These are phyloP conservation scores for Cinclus cinclus DNA, from an alignment of 2,113 vertebrate species.

Conservation along the genomic window DNA sequence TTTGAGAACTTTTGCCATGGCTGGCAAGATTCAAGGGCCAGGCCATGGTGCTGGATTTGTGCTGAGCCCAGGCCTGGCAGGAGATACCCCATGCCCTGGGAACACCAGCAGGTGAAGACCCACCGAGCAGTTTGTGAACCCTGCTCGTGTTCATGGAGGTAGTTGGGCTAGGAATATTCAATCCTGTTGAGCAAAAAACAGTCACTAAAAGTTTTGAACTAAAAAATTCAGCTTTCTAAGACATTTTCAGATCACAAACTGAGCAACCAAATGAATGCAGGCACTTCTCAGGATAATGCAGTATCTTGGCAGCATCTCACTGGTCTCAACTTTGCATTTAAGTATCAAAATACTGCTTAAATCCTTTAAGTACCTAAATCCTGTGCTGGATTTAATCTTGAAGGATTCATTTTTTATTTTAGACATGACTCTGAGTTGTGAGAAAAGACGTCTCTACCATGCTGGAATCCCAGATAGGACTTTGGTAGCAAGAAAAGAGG, in stretches of 20 bases:
- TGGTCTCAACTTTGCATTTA: constrained; percentile 55
- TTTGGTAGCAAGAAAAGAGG: background rate
- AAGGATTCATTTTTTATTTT: constrained; percentile 59
- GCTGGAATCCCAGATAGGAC: background rate
- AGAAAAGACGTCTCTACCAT: constrained; percentile 8
- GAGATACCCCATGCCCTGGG: background rate
- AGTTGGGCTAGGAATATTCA: background rate
- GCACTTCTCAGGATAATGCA: constrained; percentile 27
- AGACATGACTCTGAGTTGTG: background rate
- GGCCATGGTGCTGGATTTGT: background rate
- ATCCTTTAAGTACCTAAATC: constrained; percentile 68
- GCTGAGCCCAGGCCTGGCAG: background rate
- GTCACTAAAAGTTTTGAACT: background rate
- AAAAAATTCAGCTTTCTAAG: background rate
- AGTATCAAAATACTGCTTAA: constrained; percentile 61
- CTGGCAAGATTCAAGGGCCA: background rate
- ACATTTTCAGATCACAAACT: constrained; percentile 1
- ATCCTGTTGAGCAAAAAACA: background rate
- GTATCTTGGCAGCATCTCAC: constrained; percentile 62
- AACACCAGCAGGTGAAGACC: background rate
- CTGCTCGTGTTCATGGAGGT: background rate
- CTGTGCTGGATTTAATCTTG: constrained; percentile 63
- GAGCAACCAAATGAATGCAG: background rate
- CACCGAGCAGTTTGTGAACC: background rate
- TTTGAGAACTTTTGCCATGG: background rate